Evolutionary conservation across 2,797 vertebrate species (phyloP).

Genomic region (Megalops cyprinoides): DNA sequence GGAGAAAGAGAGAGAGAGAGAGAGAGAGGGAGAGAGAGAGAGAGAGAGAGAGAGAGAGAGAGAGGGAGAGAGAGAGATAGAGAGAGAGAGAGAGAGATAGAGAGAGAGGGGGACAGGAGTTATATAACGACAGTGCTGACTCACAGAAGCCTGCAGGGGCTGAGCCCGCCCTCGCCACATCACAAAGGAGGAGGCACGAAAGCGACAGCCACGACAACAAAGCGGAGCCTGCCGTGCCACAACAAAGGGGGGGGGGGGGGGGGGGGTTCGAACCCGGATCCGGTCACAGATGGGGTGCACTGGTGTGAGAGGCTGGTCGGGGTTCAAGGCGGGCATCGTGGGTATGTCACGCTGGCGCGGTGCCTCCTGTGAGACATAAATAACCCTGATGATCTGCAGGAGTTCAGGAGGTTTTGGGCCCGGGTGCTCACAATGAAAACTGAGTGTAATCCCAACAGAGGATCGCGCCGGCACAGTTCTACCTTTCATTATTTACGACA

Average conservation of each 20-base stretch:
- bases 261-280: not conserved
- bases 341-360: slow-evolving; percentile 40
- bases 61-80: no score
- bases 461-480: no score
- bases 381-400: no score
- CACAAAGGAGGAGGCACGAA: slow-evolving; percentile 53
- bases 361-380: no score
- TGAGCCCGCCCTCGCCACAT: slow-evolving; percentile 9
- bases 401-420: no score
- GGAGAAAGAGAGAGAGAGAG: no score
- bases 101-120: slow-evolving; percentile 1
- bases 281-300: not conserved
- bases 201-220: slow-evolving; percentile 62
- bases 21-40: slow-evolving; percentile 26
- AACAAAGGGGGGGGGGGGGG: slow-evolving; percentile 24
- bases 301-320: slow-evolving; percentile 53
- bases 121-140: slow-evolving; percentile 33
- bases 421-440: no score
- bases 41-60: slow-evolving; percentile 63
- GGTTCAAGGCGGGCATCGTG: no score
- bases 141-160: slow-evolving; percentile 26
- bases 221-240: slow-evolving; percentile 35
- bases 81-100: no score
- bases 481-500: not conserved
- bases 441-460: no score